Evolutionary conservation across 2,797 vertebrate genomes (phyloP).

Genomic region (Mus spretus): DNA sequence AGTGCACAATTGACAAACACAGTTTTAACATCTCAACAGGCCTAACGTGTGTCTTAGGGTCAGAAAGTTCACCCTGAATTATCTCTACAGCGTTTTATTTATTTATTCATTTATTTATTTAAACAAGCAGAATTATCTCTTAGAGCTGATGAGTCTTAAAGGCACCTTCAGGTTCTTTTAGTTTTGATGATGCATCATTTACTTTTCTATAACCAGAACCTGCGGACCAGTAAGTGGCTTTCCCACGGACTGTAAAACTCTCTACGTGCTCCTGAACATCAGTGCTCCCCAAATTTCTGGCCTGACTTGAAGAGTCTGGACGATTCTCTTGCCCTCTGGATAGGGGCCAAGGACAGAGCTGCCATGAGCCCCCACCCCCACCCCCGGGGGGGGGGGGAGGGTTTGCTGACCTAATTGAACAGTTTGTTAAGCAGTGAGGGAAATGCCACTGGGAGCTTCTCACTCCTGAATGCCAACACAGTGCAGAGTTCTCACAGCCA

Average conservation of each 20-base stretch:
- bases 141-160: conserved; percentile 65
- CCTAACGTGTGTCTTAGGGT: conserved; percentile 5
- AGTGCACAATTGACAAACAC: conserved; percentile 52
- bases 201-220: conserved; percentile 34
- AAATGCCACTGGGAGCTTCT: conserved; percentile 47
- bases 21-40: conserved; percentile 39
- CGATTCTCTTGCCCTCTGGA: not conserved
- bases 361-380: not conserved
- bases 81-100: not conserved
- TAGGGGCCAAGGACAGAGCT: not conserved
- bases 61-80: conserved; percentile 33
- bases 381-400: no score
- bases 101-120: not conserved
- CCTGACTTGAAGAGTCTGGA: not conserved
- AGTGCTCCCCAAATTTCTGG: not conserved
- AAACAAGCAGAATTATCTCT: conserved; percentile 34
- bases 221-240: conserved; percentile 15
- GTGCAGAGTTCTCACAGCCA: not conserved
- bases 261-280: conserved; percentile 11
- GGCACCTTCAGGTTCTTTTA: conserved; percentile 72
- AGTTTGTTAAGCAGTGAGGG: conserved; percentile 64
- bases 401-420: conserved; percentile 64
- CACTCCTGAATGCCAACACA: conserved; percentile 51
- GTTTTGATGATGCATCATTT: conserved; percentile 15
- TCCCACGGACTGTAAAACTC: not conserved